Conservation (phyloP, 2,888 invertebrate genomes). For the Mesorhabditis spiculigera region DNA sequence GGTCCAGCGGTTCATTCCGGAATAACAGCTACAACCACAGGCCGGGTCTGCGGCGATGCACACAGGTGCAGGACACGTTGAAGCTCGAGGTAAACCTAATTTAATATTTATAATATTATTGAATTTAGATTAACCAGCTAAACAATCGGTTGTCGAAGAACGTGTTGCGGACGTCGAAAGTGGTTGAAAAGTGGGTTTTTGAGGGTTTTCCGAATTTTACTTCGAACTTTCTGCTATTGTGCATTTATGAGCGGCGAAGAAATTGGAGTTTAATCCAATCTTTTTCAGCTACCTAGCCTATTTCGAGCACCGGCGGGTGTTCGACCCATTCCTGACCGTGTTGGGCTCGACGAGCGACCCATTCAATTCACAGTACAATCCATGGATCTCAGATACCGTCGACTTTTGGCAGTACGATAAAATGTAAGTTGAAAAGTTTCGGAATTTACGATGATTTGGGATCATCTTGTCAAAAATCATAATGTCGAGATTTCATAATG, state of each 20-base stretch:
- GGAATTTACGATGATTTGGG: background rate
- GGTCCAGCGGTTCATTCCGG: constrained; percentile 34
- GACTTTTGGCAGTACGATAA: constrained; percentile 94
- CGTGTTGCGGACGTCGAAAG: constrained; percentile 86
- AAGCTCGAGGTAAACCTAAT: constrained; percentile 65
- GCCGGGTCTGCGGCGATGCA: constrained; percentile 53
- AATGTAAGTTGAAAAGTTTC: constrained; percentile 67
- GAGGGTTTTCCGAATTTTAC: background rate
- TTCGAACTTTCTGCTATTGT: background rate
- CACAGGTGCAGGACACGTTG: constrained; percentile 61
- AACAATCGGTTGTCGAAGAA: constrained; percentile 71
- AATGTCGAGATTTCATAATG: background rate
- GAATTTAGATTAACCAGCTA: constrained; percentile 66
- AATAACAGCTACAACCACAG: constrained; percentile 39
- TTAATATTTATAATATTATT: background rate
- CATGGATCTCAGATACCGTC: constrained; percentile 90
- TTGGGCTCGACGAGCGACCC: constrained; percentile 71
- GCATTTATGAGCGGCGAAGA: background rate
- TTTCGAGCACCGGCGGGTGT: constrained; percentile 86
- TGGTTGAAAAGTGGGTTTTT: constrained; percentile 79
- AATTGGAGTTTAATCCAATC: background rate
- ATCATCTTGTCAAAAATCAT: no score
- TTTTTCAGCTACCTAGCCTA: constrained; percentile 40
- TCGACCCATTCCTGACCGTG: constrained; percentile 87
- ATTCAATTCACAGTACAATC: constrained; percentile 71